phyloP scores from a whole-genome alignment of 2,797 vertebrate species.

The Scomberomorus guttatus region DNA sequence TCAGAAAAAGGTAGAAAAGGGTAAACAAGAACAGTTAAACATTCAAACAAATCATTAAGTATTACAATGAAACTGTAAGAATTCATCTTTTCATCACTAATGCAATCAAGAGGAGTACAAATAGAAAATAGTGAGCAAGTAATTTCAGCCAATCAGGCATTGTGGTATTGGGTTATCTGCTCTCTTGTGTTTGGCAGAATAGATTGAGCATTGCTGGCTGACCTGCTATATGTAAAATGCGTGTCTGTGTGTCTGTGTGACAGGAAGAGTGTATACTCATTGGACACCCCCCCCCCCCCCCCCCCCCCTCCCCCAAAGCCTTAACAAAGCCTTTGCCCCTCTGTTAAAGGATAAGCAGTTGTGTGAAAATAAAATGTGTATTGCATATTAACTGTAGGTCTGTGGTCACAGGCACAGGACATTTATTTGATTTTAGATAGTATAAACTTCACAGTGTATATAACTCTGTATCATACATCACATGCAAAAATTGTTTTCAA shows the following conservation, averaged over 20 bases:
- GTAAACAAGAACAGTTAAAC: background rate
- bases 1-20: background rate
- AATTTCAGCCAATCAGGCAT: background rate
- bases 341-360: background rate
- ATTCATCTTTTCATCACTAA: background rate
- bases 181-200: conserved; percentile 4
- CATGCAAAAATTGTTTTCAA: conserved; percentile 1
- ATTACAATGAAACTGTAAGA: background rate
- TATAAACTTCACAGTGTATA: background rate
- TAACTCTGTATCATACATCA: background rate
- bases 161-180: conserved; percentile 8
- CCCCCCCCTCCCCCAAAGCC: background rate
- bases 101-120: background rate
- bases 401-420: background rate
- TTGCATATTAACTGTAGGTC: background rate
- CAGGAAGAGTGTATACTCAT: background rate
- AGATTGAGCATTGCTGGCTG: background rate
- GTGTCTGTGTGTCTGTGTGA: conserved; percentile 1
- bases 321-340: background rate
- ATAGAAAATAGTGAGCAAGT: background rate
- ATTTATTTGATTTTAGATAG: conserved; percentile 13
- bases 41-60: conserved; percentile 10
- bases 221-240: background rate
- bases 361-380: background rate
- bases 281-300: background rate